These are phyloP conservation scores for Tribolium castaneum DNA, from an alignment of 1,140 invertebrate species.

Conservation along the genomic window DNA sequence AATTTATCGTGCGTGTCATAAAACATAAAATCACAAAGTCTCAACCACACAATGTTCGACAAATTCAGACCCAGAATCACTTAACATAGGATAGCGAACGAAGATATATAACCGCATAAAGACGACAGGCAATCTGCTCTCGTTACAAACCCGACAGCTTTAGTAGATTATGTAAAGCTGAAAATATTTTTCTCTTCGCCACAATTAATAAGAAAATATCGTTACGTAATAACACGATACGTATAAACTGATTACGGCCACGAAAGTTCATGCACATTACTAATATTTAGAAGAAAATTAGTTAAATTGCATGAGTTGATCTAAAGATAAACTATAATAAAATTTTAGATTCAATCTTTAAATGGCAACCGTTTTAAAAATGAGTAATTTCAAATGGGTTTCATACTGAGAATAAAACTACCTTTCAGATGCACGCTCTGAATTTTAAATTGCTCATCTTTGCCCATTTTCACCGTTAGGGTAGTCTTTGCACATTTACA, in stretches of 20 bases:
- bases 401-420: neutral
- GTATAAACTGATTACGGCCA: conserved; percentile 12
- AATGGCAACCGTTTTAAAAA: conserved; percentile 20
- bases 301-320: conserved; percentile 4
- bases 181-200: neutral
- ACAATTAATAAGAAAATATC: neutral
- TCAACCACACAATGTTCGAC: neutral
- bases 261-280: conserved; percentile 1
- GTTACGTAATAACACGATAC: conserved; percentile 5
- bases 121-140: conserved; percentile 4
- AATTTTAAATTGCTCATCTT: conserved; percentile 15
- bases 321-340: conserved; percentile 23
- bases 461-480: neutral
- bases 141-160: conserved; percentile 11
- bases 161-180: conserved; percentile 10
- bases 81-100: neutral
- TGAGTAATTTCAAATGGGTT: neutral
- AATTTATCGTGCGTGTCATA: conserved; percentile 39
- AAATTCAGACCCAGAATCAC: neutral
- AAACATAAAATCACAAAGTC: conserved; percentile 34
- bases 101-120: conserved; percentile 1
- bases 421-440: neutral
- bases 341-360: neutral
- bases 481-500: neutral
- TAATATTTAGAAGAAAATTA: conserved; percentile 14